Conservation (phyloP, 2,888 invertebrate species). For the Drosophila atroscutellata region DNA sequence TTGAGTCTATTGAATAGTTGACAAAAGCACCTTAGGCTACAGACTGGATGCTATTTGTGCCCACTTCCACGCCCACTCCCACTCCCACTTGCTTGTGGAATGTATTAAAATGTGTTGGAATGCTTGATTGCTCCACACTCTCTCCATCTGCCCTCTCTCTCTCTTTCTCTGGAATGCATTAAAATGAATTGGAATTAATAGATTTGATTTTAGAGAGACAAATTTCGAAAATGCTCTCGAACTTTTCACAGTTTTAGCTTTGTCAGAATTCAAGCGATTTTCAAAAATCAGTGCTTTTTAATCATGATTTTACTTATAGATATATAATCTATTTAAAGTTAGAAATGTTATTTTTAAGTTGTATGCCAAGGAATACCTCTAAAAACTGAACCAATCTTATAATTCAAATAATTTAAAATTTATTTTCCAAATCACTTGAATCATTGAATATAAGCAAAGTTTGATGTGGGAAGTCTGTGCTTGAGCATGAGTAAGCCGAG, state of each 20-base stretch:
- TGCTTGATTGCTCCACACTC: background rate
- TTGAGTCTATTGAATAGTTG: conserved; percentile 56
- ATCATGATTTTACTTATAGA: background rate
- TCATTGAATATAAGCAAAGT: background rate
- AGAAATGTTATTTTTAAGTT: background rate
- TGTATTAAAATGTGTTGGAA: conserved; percentile 17
- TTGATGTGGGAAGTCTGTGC: conserved; percentile 12
- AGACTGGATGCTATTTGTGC: conserved; percentile 15
- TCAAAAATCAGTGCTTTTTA: background rate
- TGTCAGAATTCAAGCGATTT: background rate
- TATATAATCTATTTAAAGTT: background rate
- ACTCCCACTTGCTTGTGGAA: background rate
- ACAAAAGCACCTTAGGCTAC: conserved; percentile 25
- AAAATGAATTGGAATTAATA: conserved; percentile 4
- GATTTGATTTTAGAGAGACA: background rate
- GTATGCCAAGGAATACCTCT: background rate
- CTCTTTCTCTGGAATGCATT: background rate
- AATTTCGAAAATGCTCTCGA: background rate
- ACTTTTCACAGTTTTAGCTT: background rate
- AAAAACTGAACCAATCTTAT: too few relatives aligned
- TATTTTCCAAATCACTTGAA: background rate
- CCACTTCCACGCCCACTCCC: background rate
- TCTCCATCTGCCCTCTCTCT: background rate
- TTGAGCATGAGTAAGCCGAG: background rate
- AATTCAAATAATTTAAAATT: too few relatives aligned